phyloP scores from a whole-genome alignment of 2,888 invertebrate genomes.

The Apodemia mormo region DNA sequence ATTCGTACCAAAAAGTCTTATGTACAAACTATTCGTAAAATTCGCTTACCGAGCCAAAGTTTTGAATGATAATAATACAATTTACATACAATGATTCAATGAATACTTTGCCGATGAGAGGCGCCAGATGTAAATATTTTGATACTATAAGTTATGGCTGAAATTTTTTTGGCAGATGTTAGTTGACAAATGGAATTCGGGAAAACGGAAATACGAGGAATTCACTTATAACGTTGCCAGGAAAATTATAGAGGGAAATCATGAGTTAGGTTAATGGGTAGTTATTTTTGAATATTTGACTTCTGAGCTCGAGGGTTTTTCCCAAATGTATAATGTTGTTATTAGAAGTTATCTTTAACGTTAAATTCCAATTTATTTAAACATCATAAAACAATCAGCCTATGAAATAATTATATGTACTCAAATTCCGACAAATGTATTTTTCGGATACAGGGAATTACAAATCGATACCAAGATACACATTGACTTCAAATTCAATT shows the following conservation, averaged over 20 bases:
- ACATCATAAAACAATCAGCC: no score
- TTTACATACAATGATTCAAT: slow-evolving; percentile 62
- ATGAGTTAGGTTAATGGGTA: background rate
- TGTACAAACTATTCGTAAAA: slow-evolving; percentile 62
- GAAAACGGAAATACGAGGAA: slow-evolving; percentile 22
- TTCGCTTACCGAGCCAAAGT: slow-evolving; percentile 66
- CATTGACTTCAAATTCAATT: no score
- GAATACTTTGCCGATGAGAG: slow-evolving; percentile 64
- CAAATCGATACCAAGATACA: no score
- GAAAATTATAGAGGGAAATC: background rate
- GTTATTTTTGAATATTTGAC: background rate
- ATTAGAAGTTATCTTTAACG: no score
- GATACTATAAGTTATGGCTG: slow-evolving; percentile 16
- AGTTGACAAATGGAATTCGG: slow-evolving; percentile 10
- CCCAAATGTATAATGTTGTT: no score
- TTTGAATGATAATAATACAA: slow-evolving; percentile 50
- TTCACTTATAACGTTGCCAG: background rate
- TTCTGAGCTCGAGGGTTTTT: no score
- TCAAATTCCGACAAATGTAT: no score
- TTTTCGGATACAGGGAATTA: no score
- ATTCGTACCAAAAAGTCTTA: slow-evolving; percentile 53
- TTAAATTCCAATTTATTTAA: no score
- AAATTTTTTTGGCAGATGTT: slow-evolving; percentile 18
- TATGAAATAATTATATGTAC: no score
- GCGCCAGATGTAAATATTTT: slow-evolving; percentile 41